Evolutionary conservation across 2,113 vertebrate species (phyloP).

Genomic region (Nipponia nippon): DNA sequence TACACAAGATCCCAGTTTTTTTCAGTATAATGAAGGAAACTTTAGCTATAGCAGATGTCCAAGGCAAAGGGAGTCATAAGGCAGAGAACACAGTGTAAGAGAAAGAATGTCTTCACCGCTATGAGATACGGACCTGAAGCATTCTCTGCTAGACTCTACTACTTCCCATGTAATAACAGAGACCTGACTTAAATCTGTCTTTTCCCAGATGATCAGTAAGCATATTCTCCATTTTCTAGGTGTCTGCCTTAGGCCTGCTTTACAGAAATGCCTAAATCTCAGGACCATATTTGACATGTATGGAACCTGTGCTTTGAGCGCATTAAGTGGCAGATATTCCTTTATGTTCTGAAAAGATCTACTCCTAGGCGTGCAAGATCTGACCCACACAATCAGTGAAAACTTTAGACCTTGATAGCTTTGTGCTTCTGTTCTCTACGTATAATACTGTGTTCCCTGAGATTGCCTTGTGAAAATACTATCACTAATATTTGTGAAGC

Average conservation of each 20-base stretch:
- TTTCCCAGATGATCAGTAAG: background rate
- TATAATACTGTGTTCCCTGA: background rate
- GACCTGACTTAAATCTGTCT: background rate
- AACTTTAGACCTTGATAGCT: background rate
- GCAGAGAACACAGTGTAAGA: background rate
- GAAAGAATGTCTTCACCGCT: background rate
- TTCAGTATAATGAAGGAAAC: background rate
- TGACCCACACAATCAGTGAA: background rate
- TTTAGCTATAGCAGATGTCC: background rate
- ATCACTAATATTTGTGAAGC: background rate
- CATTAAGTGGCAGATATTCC: background rate
- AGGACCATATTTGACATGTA: background rate
- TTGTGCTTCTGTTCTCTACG: background rate
- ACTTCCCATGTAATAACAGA: background rate
- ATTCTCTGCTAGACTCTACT: background rate
- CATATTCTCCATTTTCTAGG: background rate
- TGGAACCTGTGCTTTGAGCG: background rate
- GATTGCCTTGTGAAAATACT: background rate
- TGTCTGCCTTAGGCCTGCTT: background rate
- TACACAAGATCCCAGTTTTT: background rate
- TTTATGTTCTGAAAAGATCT: background rate
- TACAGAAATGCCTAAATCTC: background rate
- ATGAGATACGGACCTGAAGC: background rate
- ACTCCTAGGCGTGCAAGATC: background rate
- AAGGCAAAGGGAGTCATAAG: background rate